phyloP scores from a whole-genome alignment of 2,888 invertebrate genomes.

The Nomada ruficornis region DNA sequence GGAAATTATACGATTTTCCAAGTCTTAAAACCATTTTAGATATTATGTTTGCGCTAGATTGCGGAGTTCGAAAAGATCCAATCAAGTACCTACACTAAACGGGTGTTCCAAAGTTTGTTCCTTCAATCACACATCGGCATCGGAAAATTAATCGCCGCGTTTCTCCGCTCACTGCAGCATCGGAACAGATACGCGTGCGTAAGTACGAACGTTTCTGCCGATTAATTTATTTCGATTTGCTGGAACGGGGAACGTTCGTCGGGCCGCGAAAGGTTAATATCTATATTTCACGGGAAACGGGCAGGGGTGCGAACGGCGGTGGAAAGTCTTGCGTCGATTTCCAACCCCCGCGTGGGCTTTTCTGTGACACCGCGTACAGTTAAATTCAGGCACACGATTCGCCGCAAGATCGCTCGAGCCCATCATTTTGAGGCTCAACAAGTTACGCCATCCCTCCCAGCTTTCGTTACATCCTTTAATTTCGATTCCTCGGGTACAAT shows the following conservation, averaged over 20 bases:
- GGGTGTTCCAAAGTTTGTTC: no score
- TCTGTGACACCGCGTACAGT: slow-evolving; percentile 39
- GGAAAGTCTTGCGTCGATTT: slow-evolving; percentile 54
- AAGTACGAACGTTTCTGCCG: slow-evolving; percentile 8
- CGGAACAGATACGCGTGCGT: background rate
- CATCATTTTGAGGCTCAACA: no score
- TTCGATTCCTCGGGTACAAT: no score
- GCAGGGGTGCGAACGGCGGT: slow-evolving; percentile 48
- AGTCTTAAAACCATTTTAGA: no score
- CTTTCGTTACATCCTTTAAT: no score
- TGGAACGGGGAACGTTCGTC: slow-evolving; percentile 40
- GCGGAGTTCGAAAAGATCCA: no score
- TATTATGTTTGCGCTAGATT: no score
- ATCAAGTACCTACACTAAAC: no score
- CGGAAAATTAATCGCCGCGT: background rate
- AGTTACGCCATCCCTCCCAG: no score
- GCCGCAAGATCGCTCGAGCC: slow-evolving; percentile 9
- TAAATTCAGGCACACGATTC: slow-evolving; percentile 34
- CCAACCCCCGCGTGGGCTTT: slow-evolving; percentile 45
- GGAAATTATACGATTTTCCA: no score
- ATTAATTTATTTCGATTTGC: slow-evolving; percentile 54
- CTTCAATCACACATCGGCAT: background rate
- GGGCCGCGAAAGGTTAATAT: slow-evolving; percentile 50
- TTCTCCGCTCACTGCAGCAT: background rate
- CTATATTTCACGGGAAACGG: slow-evolving; percentile 52